Conservation (phyloP, 2,797 vertebrate genomes). For the Helarctos malayanus region DNA sequence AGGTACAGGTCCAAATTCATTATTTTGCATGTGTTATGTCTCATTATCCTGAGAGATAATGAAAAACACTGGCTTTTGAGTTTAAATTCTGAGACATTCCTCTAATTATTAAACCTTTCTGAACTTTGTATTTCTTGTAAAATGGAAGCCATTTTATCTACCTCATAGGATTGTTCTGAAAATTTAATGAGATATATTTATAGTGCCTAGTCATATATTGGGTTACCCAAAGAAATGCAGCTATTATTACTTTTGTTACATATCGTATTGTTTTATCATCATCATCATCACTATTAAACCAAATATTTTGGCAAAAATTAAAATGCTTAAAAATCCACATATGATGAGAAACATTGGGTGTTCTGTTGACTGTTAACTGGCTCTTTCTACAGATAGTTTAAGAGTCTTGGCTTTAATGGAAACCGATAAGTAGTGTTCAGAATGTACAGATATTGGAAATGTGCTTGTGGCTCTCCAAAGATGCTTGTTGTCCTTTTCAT, state of each 20-base stretch:
- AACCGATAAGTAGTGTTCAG: background rate
- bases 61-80: background rate
- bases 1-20: background rate
- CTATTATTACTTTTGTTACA: background rate
- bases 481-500: background rate
- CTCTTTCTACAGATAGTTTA: background rate
- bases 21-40: background rate
- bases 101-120: constrained; percentile 44
- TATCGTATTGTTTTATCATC: background rate
- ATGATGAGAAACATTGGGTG: background rate
- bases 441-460: background rate
- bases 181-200: background rate
- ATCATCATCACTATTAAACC: background rate
- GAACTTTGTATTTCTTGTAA: constrained; percentile 10
- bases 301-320: constrained; percentile 23
- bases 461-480: background rate
- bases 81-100: background rate
- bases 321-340: background rate
- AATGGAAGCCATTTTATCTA: background rate
- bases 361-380: background rate
- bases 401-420: background rate
- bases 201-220: background rate
- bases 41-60: background rate
- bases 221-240: background rate
- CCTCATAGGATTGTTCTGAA: background rate